These are phyloP conservation scores for Sialis lutaria DNA, from an alignment of 2,888 invertebrate genomes.

Conservation along the genomic window DNA sequence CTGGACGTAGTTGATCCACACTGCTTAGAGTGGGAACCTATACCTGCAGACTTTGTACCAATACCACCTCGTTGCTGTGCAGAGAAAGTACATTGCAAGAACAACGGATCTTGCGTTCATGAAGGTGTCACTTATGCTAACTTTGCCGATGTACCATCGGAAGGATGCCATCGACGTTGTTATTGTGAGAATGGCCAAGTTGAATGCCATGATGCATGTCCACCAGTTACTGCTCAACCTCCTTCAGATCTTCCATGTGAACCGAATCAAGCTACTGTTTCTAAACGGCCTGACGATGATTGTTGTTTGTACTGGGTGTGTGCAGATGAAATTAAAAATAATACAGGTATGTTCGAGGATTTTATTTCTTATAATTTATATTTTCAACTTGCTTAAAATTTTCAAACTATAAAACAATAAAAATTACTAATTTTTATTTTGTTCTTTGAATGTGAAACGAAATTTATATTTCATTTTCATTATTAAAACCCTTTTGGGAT, in stretches of 20 bases:
- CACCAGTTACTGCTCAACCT: conserved; percentile 57
- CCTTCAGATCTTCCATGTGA: conserved; percentile 59
- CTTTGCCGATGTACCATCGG: conserved; percentile 57
- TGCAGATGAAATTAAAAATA: conserved; percentile 16
- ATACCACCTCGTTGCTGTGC: conserved; percentile 69
- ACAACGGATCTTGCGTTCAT: conserved; percentile 67
- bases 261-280: conserved; percentile 43
- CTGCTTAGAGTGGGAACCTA: conserved; percentile 74
- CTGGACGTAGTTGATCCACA: conserved; percentile 70
- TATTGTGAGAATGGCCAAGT: conserved; percentile 78
- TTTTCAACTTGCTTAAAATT: no score
- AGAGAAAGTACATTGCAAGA: conserved; percentile 55
- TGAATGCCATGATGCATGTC: conserved; percentile 68
- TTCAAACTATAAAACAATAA: no score
- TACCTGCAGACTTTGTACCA: conserved; percentile 50
- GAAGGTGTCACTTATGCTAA: conserved; percentile 50
- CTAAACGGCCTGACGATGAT: conserved; percentile 53
- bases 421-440: no score
- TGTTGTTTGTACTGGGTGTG: conserved; percentile 72
- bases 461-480: no score
- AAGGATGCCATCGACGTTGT: conserved; percentile 71
- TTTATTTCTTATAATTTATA: no score
- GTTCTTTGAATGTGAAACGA: no score
- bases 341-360: no score
- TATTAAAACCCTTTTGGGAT: no score